phyloP scores from a whole-genome alignment of 2,888 invertebrate species.

The Proisotoma minuta region DNA sequence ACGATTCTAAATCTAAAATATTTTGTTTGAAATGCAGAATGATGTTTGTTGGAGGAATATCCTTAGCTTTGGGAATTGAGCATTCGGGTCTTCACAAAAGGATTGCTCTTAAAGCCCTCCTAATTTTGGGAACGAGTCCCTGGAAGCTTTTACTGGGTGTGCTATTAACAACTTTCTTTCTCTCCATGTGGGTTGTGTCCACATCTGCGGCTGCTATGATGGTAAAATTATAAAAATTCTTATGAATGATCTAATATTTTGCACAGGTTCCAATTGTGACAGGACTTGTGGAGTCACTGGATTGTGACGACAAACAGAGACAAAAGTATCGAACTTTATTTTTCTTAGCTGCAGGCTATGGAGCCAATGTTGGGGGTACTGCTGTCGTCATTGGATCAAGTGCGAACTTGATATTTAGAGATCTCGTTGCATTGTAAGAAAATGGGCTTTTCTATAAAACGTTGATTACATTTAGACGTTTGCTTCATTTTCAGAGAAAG shows the following conservation, averaged over 20 bases:
- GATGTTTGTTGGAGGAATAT: constrained; percentile 51
- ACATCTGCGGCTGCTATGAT: constrained; percentile 92
- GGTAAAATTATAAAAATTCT: no score
- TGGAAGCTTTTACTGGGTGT: constrained; percentile 64
- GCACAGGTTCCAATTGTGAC: constrained; percentile 84
- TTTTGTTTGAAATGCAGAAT: no score
- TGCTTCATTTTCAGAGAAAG: no score
- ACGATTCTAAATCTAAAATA: no score
- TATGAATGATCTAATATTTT: no score
- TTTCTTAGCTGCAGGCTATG: constrained; percentile 24
- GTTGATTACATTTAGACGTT: no score
- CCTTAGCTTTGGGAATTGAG: constrained; percentile 55
- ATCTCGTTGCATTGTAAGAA: constrained; percentile 18
- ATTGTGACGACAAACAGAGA: constrained; percentile 55
- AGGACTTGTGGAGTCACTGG: constrained; percentile 74
- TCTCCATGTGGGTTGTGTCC: constrained; percentile 88
- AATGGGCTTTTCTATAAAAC: no score
- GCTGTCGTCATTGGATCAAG: constrained; percentile 25
- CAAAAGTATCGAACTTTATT: constrained; percentile 4
- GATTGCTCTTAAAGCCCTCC: constrained; percentile 49
- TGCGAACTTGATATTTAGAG: constrained; percentile 23
- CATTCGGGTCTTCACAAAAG: constrained; percentile 54
- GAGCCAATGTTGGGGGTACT: constrained; percentile 20
- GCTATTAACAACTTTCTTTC: constrained; percentile 84
- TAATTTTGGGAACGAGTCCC: constrained; percentile 15